Conservation (phyloP, 1,140 invertebrate genomes). For the Brachionus angularis region DNA sequence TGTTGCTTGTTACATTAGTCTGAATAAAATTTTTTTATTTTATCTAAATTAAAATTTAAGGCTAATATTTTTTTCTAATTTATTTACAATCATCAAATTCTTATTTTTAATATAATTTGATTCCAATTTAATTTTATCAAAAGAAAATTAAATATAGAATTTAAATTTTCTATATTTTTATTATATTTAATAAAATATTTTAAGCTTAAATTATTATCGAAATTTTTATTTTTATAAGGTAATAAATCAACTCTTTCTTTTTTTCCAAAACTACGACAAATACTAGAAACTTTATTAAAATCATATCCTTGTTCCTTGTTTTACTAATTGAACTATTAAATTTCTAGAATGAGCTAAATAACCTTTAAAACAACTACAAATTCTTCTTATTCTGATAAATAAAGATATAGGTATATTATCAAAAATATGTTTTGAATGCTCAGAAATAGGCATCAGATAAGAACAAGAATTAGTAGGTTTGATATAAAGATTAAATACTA, state of each 20-base stretch:
- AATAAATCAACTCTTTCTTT: neutral
- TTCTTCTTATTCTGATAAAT: conserved; percentile 6
- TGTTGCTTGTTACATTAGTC: no score
- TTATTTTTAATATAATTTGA: no score
- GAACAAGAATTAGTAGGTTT: neutral
- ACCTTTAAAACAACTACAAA: neutral
- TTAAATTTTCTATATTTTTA: no score
- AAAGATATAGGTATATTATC: conserved; percentile 3
- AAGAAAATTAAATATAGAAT: no score
- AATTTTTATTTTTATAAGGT: neutral
- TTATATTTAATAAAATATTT: no score
- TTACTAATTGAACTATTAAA: neutral
- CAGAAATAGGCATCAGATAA: neutral
- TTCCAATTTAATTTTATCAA: no score
- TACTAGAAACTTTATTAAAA: neutral
- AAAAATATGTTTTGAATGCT: conserved; percentile 2
- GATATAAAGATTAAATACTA: neutral
- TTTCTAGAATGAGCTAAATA: neutral
- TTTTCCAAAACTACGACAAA: neutral
- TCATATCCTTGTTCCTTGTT: conserved; percentile 17
- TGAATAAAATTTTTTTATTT: no score
- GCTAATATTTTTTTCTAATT: no score
- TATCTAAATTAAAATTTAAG: no score
- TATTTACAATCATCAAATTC: no score
- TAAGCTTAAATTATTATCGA: neutral